phyloP scores from a whole-genome alignment of 2,113 vertebrate species.

The Nycticebus coucang region DNA sequence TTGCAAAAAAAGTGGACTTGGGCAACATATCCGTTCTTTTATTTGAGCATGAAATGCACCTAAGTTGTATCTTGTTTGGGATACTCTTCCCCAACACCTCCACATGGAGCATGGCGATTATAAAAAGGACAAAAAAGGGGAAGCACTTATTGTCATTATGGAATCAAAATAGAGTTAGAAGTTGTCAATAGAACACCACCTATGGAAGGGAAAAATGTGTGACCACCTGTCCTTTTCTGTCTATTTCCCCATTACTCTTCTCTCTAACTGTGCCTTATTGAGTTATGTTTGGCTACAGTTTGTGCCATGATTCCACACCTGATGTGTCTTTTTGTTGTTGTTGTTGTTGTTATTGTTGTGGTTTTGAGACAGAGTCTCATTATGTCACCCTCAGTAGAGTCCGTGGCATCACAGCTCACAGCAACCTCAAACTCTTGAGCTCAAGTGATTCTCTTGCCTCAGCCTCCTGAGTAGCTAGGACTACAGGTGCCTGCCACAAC shows the following conservation, averaged over 20 bases:
- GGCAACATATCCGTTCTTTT: neutral
- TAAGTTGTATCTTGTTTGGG: neutral
- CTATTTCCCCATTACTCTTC: neutral
- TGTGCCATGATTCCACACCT: neutral
- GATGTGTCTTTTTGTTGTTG: neutral
- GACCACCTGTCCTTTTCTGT: neutral
- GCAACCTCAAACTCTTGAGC: no score
- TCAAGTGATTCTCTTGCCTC: no score
- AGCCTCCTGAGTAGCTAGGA: no score
- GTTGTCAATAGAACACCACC: neutral
- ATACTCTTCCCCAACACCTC: neutral
- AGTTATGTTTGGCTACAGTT: neutral
- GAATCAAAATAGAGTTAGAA: neutral
- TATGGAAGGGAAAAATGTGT: fast-evolving
- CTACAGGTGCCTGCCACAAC: no score
- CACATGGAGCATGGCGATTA: neutral
- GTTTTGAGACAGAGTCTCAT: no score
- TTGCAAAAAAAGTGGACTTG: neutral
- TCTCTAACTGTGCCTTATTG: neutral
- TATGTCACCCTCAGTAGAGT: no score
- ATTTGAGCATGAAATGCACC: neutral
- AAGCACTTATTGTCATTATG: neutral
- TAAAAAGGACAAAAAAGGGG: neutral
- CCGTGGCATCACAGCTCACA: no score
- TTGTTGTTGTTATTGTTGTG: no score